Base-by-base conservation (phyloP, 2,797 vertebrate species). In the Sebastes taczanowskii region DNA sequence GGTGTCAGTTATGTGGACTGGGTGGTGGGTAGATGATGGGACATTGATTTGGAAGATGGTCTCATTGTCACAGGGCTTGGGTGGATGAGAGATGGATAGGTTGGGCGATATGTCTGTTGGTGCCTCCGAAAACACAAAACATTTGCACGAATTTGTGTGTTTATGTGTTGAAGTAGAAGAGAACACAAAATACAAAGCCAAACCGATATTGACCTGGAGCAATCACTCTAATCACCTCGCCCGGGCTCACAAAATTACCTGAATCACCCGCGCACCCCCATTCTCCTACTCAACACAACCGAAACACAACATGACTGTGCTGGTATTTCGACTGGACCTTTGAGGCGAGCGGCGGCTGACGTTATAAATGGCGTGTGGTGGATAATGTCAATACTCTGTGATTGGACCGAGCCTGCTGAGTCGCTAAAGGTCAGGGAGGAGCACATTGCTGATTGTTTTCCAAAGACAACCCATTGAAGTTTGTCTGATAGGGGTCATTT, bases 381-480 rank as follows among this genome's bases (percentile, higher is more conserved):
- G 84, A 92, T 91, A 89, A 94, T 93, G 92, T 95, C 94, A 92
- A 94, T 95, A 95, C 89, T 90, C 77, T 86, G 90, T 94, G 94
- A 94, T 93, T 94, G 93, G 93, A 92, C 88, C 88, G 89, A 94
- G 94, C 85, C 87, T 89, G 86, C 82, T 77, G 89, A 90, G 91
- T 90, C 79, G 89, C 90, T 89, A 95, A 95, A 94, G 93, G 93
- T 94, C 94, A 94, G 81, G 61, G 86, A 90, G 91, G 92, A 90
- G 87, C 92, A 91, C 91, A 78, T 70, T 87, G 91, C 90, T 95
- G 94, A 95, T 94, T 94, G 94, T 95, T 94, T 94, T 93, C 90
- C 90, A 93, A 91, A 94, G 90, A 92, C 91, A 90, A 80, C 85
- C 85, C 85, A 86, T 87, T 92, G 90, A 94, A 92, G 91, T 94